These are phyloP conservation scores for Desoria tigrina DNA, from an alignment of 2,888 invertebrate species.

Conservation along the genomic window DNA sequence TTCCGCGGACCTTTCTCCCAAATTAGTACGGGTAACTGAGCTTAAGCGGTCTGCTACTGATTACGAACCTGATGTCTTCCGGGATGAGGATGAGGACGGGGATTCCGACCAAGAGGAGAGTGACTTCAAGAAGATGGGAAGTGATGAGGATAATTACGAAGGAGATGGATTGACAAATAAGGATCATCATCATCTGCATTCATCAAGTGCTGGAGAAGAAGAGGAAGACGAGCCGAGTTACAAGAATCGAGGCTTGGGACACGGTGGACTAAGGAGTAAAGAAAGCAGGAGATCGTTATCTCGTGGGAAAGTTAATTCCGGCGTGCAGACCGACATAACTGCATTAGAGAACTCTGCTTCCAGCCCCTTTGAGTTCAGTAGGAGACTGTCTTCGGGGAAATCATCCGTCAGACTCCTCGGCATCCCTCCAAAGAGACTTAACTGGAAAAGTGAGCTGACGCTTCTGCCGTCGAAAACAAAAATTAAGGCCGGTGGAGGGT, in stretches of 20 bases:
- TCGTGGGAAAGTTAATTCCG: constrained; percentile 41
- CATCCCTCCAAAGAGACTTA: constrained; percentile 48
- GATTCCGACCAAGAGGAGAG: constrained; percentile 39
- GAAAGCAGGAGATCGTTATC: constrained; percentile 22
- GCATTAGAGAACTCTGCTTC: constrained; percentile 43
- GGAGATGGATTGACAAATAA: neutral
- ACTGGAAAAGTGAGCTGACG: constrained; percentile 53
- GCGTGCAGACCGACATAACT: constrained; percentile 53
- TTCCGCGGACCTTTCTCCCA: constrained; percentile 42
- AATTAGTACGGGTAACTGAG: constrained; percentile 52
- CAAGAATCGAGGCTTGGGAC: constrained; percentile 13
- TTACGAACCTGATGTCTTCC: constrained; percentile 23
- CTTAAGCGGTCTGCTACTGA: constrained; percentile 29
- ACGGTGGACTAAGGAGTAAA: constrained; percentile 19
- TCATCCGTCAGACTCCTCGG: constrained; percentile 20
- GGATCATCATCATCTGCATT: neutral
- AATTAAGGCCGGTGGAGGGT: constrained; percentile 36
- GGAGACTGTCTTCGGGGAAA: constrained; percentile 25
- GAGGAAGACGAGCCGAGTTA: constrained; percentile 20
- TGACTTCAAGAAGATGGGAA: constrained; percentile 48
- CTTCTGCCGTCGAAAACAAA: constrained; percentile 52
- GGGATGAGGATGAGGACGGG: constrained; percentile 35
- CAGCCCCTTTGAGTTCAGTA: constrained; percentile 26
- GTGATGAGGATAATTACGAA: constrained; percentile 11
- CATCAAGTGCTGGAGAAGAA: constrained; percentile 31